Percentiles rank a stretch among this genome's conserved stretches.
Evolutionary conservation across 2,888 invertebrate species (phyloP).

Genomic region (Ophioninae sp.): DNA sequence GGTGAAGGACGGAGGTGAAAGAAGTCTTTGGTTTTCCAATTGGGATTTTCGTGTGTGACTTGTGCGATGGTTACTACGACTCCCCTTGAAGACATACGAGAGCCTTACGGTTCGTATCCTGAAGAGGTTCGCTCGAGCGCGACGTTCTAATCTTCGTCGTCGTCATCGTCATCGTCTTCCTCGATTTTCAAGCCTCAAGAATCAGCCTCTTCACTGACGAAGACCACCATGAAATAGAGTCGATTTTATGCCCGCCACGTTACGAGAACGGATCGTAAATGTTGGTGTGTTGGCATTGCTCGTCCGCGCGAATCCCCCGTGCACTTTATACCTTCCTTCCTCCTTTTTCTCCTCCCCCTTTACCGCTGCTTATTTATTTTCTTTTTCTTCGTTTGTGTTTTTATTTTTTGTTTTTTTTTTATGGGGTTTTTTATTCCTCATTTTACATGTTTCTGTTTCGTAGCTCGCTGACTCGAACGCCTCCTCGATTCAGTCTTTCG

Average conservation of each 20-base stretch:
- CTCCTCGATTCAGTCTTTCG: constrained; percentile 63
- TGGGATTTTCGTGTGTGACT: constrained; percentile 59
- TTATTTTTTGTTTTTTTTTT: constrained; percentile 31
- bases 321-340: constrained; percentile 32
- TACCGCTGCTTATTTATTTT: constrained; percentile 14
- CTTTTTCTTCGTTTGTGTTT: constrained; percentile 15
- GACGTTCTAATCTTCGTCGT: constrained; percentile 53
- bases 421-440: constrained; percentile 11
- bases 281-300: constrained; percentile 61
- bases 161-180: constrained; percentile 47
- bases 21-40: constrained; percentile 41
- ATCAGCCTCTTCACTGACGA: constrained; percentile 62
- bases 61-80: constrained; percentile 45
- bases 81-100: constrained; percentile 48
- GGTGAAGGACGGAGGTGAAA: constrained; percentile 33
- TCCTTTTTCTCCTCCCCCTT: neutral
- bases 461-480: constrained; percentile 43
- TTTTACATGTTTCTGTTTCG: constrained; percentile 44
- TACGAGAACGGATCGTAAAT: constrained; percentile 68
- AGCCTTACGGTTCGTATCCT: constrained; percentile 54
- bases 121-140: constrained; percentile 62
- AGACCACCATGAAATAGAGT: constrained; percentile 70
- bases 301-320: constrained; percentile 59
- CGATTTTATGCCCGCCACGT: constrained; percentile 68
- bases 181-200: constrained; percentile 54